These are phyloP conservation scores for Ostrea edulis DNA, from an alignment of 1,140 invertebrate species.

Conservation along the genomic window DNA sequence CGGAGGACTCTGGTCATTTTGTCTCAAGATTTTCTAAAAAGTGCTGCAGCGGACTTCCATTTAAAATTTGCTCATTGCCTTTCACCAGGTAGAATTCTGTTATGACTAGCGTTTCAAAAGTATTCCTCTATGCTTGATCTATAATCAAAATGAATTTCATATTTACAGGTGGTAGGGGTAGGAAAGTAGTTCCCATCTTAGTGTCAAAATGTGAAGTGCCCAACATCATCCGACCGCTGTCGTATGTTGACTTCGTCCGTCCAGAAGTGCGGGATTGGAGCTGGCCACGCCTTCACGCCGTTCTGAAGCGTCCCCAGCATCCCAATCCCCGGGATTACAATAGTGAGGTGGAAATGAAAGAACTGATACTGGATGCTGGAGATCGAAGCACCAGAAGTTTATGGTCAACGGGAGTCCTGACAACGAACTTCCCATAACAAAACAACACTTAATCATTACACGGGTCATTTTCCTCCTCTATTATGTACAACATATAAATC, in stretches of 20 bases:
- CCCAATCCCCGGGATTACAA: constrained; percentile 32
- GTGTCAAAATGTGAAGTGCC: constrained; percentile 30
- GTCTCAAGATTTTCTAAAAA: constrained; percentile 48
- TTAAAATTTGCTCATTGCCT: constrained; percentile 53
- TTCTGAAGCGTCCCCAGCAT: constrained; percentile 30
- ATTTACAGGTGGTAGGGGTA: constrained; percentile 47
- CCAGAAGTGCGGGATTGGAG: constrained; percentile 40
- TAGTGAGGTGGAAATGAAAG: neutral
- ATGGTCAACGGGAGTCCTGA: neutral
- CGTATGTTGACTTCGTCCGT: constrained; percentile 43
- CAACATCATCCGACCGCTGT: constrained; percentile 45
- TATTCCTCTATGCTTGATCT: neutral
- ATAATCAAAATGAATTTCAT: neutral
- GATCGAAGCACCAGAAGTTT: neutral
- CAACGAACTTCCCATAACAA: constrained; percentile 21
- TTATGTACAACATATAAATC: no score
- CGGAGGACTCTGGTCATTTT: constrained; percentile 45
- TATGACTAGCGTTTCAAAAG: neutral
- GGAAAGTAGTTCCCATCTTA: constrained; percentile 48
- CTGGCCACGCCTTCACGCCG: constrained; percentile 49
- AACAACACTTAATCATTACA: no score
- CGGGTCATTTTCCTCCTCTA: no score
- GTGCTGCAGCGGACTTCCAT: constrained; percentile 50
- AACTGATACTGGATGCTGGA: neutral
- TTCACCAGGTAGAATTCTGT: constrained; percentile 47